Evolutionary conservation across 37 sponge, comb jelly and placozoan genomes (phyloP).

Genomic region (Ianthella basta): DNA sequence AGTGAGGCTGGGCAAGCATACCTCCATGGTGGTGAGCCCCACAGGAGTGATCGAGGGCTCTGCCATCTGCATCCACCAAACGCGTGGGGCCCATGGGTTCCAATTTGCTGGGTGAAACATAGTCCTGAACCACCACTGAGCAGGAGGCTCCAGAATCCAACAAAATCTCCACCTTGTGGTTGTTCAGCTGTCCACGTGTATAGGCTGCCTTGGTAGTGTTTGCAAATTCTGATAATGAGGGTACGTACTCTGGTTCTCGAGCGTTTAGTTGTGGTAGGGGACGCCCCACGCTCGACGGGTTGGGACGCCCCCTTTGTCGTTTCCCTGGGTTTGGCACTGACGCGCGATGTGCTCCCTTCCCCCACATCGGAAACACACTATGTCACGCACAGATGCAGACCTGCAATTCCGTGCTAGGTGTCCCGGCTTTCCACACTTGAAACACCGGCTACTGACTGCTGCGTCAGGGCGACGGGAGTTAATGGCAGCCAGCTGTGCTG

Average conservation of each 20-base stretch:
- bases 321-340: not conserved
- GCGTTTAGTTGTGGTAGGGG: slow-evolving; percentile 12
- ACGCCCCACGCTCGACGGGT: slow-evolving; percentile 7
- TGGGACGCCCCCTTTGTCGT: slow-evolving; percentile 8
- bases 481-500: not conserved
- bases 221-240: not conserved
- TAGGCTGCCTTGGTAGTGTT: not conserved
- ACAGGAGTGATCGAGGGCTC: not conserved
- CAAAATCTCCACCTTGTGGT: not conserved
- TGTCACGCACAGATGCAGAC: not conserved
- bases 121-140: slow-evolving; percentile 5
- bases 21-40: slow-evolving; percentile 8
- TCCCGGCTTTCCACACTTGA: not conserved
- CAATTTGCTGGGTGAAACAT: not conserved
- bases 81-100: not conserved
- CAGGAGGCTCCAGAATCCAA: slow-evolving; percentile 17
- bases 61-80: slow-evolving; percentile 18
- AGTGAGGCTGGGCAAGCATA: not conserved
- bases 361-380: slow-evolving; percentile 5
- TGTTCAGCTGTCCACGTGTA: not conserved
- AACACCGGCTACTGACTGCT: not conserved
- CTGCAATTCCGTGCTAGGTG: not conserved
- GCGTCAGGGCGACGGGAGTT: not conserved
- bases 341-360: slow-evolving; percentile 6
- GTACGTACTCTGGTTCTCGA: slow-evolving; percentile 8